Evolutionary conservation across 2,113 vertebrate species (phyloP), one percentile per base, ranked within the genome.

Genomic region (Tichodroma muraria): DNA sequence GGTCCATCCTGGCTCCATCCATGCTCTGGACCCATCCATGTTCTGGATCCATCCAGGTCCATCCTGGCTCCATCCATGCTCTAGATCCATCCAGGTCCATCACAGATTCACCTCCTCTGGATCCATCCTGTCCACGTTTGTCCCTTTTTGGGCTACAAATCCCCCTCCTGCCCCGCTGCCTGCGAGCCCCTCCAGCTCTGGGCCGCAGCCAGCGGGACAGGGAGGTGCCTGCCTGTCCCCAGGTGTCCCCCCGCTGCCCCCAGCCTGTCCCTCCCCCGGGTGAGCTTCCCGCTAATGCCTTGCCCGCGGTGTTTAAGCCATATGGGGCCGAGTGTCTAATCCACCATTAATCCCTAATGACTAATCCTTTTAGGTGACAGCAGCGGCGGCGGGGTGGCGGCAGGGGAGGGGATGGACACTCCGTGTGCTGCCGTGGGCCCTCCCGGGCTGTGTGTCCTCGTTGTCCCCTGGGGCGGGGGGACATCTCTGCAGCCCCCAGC

Each of bases 381-480:
- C 63, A 25, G 2, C 4, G 31, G 28, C 50, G n/a, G 50, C 10
- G 60, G 57, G n/a, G n/a, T 27, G 78, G 72, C 21, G 20, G 50
- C 50, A 27, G 22, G 38, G 50, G 11, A 30, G 52, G 63, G n/a
- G 23, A 20, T 2, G 45, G 49, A 14, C 44, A 4, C 38, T 31
- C 25, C 1, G 0, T 12, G 20, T 59, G 73, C 37, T 27, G 2
- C 76, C 8, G 7, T 6, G 49, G 8, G 11, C 35, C 31, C 56
- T 79, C 60, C 75, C 10, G 42, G 17, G 22, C 49, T 6, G 0
- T 1, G 1, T 50, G 44, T 40, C 45, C 50, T 35, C 56, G 2
- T 1, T 20, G 47, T 53, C 31, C 45, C 45, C 56, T 9, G 15
- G 3, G 24, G 8, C 0, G 0, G 45, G 76, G 79, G 52, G 47